These are phyloP conservation scores for Isichthys henryi DNA, from an alignment of 2,113 vertebrate genomes.

Conservation along the genomic window DNA sequence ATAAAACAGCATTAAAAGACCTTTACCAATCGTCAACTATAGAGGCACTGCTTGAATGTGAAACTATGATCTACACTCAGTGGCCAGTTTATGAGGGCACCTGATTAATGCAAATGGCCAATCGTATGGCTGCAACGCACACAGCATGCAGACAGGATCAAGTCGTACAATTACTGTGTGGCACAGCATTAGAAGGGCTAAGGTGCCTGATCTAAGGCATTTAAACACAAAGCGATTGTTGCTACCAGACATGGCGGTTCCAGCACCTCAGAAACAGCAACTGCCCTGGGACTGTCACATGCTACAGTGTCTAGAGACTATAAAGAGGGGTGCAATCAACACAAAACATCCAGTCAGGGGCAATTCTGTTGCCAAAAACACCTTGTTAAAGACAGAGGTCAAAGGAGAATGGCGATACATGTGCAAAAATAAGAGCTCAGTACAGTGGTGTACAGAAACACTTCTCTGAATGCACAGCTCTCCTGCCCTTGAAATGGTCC, in stretches of 20 bases:
- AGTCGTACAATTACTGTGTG: neutral
- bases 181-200: neutral
- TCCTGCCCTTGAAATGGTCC: neutral
- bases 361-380: neutral
- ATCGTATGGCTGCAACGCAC: neutral
- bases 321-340: neutral
- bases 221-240: neutral
- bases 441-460: neutral
- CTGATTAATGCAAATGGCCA: neutral
- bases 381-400: neutral
- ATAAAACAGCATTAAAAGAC: neutral
- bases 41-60: neutral
- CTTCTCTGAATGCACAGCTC: neutral
- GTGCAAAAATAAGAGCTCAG: neutral
- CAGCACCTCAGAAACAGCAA: neutral
- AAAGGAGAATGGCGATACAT: neutral
- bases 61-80: neutral
- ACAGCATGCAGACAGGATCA: neutral
- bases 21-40: neutral
- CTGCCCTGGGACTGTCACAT: neutral
- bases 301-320: neutral
- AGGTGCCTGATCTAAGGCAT: neutral
- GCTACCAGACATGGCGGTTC: neutral
- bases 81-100: neutral
- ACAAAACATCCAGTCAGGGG: neutral